phyloP scores from a whole-genome alignment of 2,797 vertebrate genomes.

The Sebastes diploproa region DNA sequence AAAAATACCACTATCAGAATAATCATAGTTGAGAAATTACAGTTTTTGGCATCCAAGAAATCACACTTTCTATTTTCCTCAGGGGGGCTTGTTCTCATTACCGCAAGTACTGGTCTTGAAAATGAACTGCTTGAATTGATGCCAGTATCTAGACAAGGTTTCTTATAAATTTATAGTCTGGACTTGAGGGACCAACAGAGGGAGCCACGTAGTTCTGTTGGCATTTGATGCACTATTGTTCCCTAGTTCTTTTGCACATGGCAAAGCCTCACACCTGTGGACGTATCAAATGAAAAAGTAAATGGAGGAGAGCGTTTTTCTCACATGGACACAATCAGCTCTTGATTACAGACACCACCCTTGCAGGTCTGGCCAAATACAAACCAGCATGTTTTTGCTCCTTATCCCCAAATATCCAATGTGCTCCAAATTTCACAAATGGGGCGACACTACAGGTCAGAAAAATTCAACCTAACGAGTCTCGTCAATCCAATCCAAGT shows the following conservation, averaged over 20 bases:
- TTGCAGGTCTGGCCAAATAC: constrained; percentile 35
- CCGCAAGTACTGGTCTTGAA: constrained; percentile 44
- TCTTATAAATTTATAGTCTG: constrained; percentile 8
- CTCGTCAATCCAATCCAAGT: not conserved
- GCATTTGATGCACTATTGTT: not conserved
- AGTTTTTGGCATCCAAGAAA: constrained; percentile 49
- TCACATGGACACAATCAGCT: constrained; percentile 49
- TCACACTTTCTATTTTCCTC: constrained; percentile 41
- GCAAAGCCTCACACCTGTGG: constrained; percentile 38
- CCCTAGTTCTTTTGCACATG: constrained; percentile 7
- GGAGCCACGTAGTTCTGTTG: not conserved
- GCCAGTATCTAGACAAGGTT: constrained; percentile 24
- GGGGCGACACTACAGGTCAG: not conserved
- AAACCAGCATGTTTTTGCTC: constrained; percentile 19
- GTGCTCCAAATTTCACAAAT: constrained; percentile 3
- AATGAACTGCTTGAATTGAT: constrained; percentile 46
- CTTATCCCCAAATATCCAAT: not conserved
- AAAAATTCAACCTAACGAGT: not conserved
- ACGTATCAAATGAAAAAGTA: constrained; percentile 43
- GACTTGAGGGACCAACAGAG: not conserved
- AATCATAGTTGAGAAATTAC: constrained; percentile 51
- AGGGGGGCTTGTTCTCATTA: constrained; percentile 44
- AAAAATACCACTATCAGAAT: constrained; percentile 61
- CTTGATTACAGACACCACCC: constrained; percentile 32
- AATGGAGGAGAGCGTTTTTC: constrained; percentile 51